Percentiles rank a stretch among this genome's conserved stretches.
These are phyloP conservation scores for Noctua janthina DNA, from an alignment of 2,888 invertebrate species.

Conservation along the genomic window DNA sequence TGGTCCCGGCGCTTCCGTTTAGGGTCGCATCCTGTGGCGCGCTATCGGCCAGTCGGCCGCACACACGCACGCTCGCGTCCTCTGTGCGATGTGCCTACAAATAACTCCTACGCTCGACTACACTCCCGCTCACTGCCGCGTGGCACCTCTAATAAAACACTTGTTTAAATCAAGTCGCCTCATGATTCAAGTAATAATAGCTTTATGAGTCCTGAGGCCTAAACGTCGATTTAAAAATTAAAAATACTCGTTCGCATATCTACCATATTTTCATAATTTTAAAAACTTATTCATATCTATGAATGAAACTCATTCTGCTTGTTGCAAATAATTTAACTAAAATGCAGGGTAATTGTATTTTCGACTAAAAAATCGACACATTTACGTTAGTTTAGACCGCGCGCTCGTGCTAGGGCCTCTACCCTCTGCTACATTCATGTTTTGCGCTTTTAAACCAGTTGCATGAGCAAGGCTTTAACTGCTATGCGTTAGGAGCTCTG, in stretches of 20 bases:
- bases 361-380: neutral
- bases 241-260: neutral
- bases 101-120: neutral
- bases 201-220: neutral
- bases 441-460: no score
- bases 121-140: neutral
- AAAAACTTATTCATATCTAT: neutral
- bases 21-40: slow-evolving; percentile 1
- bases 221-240: no score
- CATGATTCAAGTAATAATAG: neutral
- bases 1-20: slow-evolving; percentile 12
- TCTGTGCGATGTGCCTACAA: neutral
- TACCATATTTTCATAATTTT: neutral
- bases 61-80: neutral
- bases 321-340: neutral
- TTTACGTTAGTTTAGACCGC: neutral
- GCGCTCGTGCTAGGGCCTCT: neutral
- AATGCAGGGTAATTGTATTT: neutral
- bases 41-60: neutral
- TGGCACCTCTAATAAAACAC: neutral
- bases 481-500: no score
- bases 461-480: no score
- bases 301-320: neutral
- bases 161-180: neutral
- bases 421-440: no score